Evolutionary conservation across 1,140 invertebrate species (phyloP).

Genomic region (Phymorhynchus buccinoides): DNA sequence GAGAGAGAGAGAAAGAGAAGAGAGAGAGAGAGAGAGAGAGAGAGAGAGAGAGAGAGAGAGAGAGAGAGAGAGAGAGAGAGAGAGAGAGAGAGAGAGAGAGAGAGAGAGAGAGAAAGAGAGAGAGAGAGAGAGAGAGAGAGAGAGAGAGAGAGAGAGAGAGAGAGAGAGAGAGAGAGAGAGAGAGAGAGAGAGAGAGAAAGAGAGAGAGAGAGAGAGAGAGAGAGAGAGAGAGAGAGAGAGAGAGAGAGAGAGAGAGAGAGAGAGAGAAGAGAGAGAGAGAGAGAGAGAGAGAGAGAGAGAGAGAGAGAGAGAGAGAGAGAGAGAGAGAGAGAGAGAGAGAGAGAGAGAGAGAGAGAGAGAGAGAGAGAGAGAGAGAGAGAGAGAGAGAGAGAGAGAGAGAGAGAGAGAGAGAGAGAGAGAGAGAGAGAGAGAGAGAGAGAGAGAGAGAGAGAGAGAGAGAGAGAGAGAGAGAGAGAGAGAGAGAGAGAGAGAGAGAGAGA

Average conservation of each 20-base stretch:
- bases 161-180: too few relatives aligned
- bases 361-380: conserved; percentile 3
- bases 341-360: neutral
- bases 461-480: too few relatives aligned
- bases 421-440: too few relatives aligned
- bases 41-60: neutral
- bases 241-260: too few relatives aligned
- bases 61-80: neutral
- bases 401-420: neutral
- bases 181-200: too few relatives aligned
- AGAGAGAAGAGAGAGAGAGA: too few relatives aligned
- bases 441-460: too few relatives aligned
- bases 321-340: neutral
- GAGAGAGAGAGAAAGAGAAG: too few relatives aligned
- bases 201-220: too few relatives aligned
- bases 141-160: conserved; percentile 13
- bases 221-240: too few relatives aligned
- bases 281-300: neutral
- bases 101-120: neutral
- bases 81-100: neutral
- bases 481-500: too few relatives aligned
- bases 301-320: neutral
- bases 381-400: neutral
- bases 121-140: neutral
- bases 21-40: conserved; percentile 2